Base-by-base conservation (phyloP, 2,888 invertebrate genomes). In the Yponomeuta sedellus region DNA sequence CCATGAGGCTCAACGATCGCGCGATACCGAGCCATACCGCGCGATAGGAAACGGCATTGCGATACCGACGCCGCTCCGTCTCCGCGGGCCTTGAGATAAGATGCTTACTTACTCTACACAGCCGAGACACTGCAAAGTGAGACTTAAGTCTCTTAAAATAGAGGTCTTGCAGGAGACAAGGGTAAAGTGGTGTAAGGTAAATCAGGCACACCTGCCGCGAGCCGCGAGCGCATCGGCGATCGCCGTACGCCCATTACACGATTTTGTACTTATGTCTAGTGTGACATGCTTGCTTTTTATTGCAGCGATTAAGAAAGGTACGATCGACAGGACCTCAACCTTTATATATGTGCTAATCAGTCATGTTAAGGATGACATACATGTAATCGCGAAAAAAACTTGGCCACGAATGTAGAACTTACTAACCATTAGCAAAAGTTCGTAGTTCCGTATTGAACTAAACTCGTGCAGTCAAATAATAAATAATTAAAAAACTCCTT, bases 201-300 rank as follows among this genome's bases (percentile, higher is more conserved):
- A 70, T 70, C 71, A 69, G 68, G 63, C 62, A 69, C 74, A 74
- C 73, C 73, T 72, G 72, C 71, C 67, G 64, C 66, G 66, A 67
- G 44, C 69, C 67, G 69, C 66, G 57, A 67, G 70, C 68, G 67
- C 71, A 73, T 74, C 74, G 71, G 69, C 67, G 70, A 75, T 75
- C 72, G 72, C 67, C 67, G 66, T 70, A 72, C 73, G 73, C 72
- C 71, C 69, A 70, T 65, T 65, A 70, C 70, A 70, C 69, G 70
- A 70, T 62, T 67, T 64, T 56, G 59, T 65, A 67, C 64, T 68
- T 65, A 56, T 66, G 25, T 20, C 64, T 68, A 64, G 59, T 66
- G 25, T 58, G 58, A 58, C 58, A 58, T 20, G 44, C 44, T 59
- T 12, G 61, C n/a, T 61, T 25, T 61, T 34, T 34, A 20, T 6